Percentiles rank a stretch among this genome's conserved stretches.
These are phyloP conservation scores for Hirundo rustica DNA, from an alignment of 2,797 vertebrate genomes.

Conservation along the genomic window DNA sequence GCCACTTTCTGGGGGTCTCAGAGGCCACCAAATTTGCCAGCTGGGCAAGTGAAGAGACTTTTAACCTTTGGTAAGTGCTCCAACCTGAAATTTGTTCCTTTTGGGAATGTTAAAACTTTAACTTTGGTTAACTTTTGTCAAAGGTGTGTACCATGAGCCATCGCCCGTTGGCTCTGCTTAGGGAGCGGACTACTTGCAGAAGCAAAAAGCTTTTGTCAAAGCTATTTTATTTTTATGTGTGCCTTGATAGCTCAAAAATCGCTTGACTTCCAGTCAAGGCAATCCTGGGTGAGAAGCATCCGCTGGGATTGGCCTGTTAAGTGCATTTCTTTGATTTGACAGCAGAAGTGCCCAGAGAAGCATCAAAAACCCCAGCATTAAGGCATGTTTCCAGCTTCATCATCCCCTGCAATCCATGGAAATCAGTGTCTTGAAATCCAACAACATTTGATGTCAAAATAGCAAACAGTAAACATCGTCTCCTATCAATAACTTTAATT, in stretches of 20 bases:
- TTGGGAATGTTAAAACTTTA: neutral
- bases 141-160: neutral
- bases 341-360: neutral
- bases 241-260: neutral
- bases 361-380: neutral
- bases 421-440: constrained; percentile 27
- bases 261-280: neutral
- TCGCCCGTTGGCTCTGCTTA: neutral
- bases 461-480: constrained; percentile 19
- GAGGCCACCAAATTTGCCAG: neutral
- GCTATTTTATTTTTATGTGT: neutral
- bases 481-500: constrained; percentile 53
- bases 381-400: constrained; percentile 19
- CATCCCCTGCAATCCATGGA: constrained; percentile 2
- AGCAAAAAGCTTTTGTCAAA: neutral
- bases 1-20: neutral
- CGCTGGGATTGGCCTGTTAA: neutral
- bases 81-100: neutral
- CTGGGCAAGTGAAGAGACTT: neutral
- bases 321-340: neutral
- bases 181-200: neutral
- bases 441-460: constrained; percentile 23
- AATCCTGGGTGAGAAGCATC: neutral
- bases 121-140: neutral
- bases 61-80: neutral